Conservation (phyloP, 2,888 invertebrate genomes). For the Heliconius aoede region DNA sequence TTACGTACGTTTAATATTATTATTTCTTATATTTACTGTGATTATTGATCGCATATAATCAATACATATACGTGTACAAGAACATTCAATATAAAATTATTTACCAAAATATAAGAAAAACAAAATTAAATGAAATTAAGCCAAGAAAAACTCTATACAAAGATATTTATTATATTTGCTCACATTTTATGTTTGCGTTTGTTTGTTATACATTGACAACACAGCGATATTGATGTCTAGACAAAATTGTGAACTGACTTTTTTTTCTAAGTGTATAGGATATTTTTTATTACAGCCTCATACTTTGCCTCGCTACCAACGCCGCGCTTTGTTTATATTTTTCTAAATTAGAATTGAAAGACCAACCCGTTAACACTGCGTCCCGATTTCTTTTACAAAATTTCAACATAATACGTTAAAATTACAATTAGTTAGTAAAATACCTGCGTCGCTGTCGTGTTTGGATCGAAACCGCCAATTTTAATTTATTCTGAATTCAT, state of each 20-base stretch:
- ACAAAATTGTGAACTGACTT: slow-evolving; percentile 6
- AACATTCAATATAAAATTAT: background rate
- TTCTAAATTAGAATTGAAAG: background rate
- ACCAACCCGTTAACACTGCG: too few species aligned
- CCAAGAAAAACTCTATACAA: background rate
- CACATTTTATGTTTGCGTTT: background rate
- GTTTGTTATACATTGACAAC: too few species aligned
- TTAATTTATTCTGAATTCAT: slow-evolving; percentile 31
- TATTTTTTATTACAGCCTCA: too few species aligned
- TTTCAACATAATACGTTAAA: background rate
- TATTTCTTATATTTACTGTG: too few species aligned
- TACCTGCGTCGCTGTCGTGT: background rate
- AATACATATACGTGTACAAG: background rate
- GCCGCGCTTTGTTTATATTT: background rate
- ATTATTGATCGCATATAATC: background rate
- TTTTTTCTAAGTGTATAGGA: too few species aligned
- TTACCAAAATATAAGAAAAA: background rate
- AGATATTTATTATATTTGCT: slow-evolving; percentile 11
- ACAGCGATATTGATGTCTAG: background rate
- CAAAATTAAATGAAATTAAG: background rate
- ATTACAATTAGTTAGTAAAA: background rate
- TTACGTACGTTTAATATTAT: too few species aligned
- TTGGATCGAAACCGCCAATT: slow-evolving; percentile 12
- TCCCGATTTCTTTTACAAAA: background rate
- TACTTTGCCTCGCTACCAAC: too few species aligned